Evolutionary conservation across 1,140 invertebrate species (phyloP).

Genomic region (Hestina assimilis): DNA sequence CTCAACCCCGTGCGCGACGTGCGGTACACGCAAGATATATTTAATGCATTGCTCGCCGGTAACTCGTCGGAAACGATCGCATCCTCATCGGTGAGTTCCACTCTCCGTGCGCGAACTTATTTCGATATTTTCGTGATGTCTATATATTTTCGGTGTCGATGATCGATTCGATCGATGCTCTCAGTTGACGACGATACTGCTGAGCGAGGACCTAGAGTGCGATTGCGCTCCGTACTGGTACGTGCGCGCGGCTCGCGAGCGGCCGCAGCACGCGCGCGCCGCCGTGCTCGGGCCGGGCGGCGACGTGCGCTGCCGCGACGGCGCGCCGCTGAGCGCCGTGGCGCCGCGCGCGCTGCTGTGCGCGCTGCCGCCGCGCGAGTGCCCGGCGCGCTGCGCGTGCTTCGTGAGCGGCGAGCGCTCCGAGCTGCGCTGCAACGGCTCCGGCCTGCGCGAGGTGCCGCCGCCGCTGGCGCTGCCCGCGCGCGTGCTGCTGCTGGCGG

Average conservation of each 20-base stretch:
- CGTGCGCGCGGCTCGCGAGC: slow-evolving; percentile 26
- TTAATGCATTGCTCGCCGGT: slow-evolving; percentile 5
- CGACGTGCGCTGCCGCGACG: background rate
- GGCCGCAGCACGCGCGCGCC: slow-evolving; percentile 8
- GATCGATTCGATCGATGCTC: background rate
- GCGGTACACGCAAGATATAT: slow-evolving; percentile 9
- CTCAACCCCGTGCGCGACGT: slow-evolving; percentile 12
- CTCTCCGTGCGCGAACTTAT: too few relatives aligned
- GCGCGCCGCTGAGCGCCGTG: background rate
- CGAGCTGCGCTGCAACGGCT: slow-evolving; percentile 68
- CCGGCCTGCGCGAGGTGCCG: slow-evolving; percentile 44
- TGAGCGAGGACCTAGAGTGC: slow-evolving; percentile 21
- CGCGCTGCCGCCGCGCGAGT: slow-evolving; percentile 3
- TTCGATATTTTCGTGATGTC: too few relatives aligned
- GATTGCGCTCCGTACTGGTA: slow-evolving; percentile 34
- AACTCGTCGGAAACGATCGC: background rate
- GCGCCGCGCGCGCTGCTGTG: background rate
- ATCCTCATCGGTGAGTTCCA: background rate
- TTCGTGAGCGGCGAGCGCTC: slow-evolving; percentile 68
- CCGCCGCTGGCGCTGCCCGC: slow-evolving; percentile 6
- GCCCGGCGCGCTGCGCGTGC: slow-evolving; percentile 79
- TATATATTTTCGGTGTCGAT: too few relatives aligned
- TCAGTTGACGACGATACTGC: slow-evolving; percentile 15
- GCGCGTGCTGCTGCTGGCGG: slow-evolving; percentile 14
- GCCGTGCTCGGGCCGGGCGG: background rate